Evolutionary conservation across 2,113 vertebrate genomes (phyloP), one percentile per base, ranked within the genome.

Genomic region (Rana temporaria): DNA sequence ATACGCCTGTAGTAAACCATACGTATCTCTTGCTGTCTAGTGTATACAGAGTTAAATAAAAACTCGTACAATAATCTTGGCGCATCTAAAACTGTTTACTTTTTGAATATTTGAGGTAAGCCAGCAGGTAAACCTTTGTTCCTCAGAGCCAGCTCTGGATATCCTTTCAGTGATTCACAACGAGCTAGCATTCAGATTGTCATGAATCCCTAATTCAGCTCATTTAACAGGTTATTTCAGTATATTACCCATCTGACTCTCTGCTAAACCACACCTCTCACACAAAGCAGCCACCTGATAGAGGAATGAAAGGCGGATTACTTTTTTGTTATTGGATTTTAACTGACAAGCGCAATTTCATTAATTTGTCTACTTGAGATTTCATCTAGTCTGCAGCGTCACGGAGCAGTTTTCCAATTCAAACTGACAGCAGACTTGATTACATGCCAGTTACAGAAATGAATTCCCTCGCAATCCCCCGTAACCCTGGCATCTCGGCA

Each of bases 401-500:
- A 89, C 88, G 90, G 89, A 93, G 88, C 90, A 93, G 87, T 73
- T 89, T 92, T 92, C 85, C 90, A 86, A 88, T 91, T 85, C 88
- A 84, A 90, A 88, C 86, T 90, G 93, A 95, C 92, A 95, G 90
- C 86, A 82, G 87, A 89, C 88, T 85, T 92, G 93, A 94, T 95
- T 94, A 92, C 91, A 92, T 92, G 91, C 86, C 90, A 91, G 88
- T 90, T 93, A 88, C 86, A 92, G 91, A 94, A 93, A 93, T 89
- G 90, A 93, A 93, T 93, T 92, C 90, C 87, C 85, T 88, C 85
- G 85, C 69, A 89, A 88, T 84, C 88, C 86, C 86, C 85, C 87
- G 81, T 89, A 86, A 84, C 90, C 90, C 86, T 87, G 87, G 89
- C 91, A 91, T 88, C 82, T 90, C 76, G 82, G 87, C 86, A 88